Evolutionary conservation across 2,797 vertebrate species (phyloP).

Genomic region (Threskiornis aethiopicus): DNA sequence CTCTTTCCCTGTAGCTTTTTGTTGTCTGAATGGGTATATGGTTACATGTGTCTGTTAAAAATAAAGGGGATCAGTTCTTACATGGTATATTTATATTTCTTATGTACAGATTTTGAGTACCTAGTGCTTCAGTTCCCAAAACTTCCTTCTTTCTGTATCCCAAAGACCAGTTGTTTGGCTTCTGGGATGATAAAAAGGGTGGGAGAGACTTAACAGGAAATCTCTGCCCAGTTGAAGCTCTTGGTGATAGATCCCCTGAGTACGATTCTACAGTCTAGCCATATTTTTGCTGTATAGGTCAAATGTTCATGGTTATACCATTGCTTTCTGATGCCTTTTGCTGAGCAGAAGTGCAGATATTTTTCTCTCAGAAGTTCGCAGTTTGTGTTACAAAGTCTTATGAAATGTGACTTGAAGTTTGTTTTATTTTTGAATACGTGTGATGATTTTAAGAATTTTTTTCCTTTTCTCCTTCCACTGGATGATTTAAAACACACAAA

Average conservation of each 20-base stretch:
- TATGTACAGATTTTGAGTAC: constrained; percentile 19
- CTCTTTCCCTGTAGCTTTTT: constrained; percentile 64
- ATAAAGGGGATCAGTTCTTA: constrained; percentile 39
- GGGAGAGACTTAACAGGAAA: constrained; percentile 53
- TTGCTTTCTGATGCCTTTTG: constrained; percentile 37
- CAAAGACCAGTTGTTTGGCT: constrained; percentile 32
- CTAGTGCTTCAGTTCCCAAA: constrained; percentile 24
- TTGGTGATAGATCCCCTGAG: constrained; percentile 8
- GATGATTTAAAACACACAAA: constrained; percentile 2
- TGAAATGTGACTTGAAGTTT: background rate
- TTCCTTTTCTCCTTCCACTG: constrained; percentile 20
- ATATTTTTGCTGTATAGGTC: constrained; percentile 30
- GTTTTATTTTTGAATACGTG: constrained; percentile 12
- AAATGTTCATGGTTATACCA: constrained; percentile 2
- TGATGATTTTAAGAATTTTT: constrained; percentile 1
- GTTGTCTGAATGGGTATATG: constrained; percentile 68
- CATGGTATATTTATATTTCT: constrained; percentile 26
- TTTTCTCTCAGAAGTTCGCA: constrained; percentile 10
- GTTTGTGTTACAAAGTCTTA: constrained; percentile 17
- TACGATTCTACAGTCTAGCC: background rate
- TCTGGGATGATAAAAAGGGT: constrained; percentile 25
- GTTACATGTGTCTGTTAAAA: constrained; percentile 64
- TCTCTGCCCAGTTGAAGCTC: constrained; percentile 29
- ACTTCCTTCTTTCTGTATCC: constrained; percentile 19
- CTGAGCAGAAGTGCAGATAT: constrained; percentile 30